Evolutionary conservation across 2,113 vertebrate genomes (phyloP), one percentile per base, ranked within the genome.

Genomic region (Otis tarda): DNA sequence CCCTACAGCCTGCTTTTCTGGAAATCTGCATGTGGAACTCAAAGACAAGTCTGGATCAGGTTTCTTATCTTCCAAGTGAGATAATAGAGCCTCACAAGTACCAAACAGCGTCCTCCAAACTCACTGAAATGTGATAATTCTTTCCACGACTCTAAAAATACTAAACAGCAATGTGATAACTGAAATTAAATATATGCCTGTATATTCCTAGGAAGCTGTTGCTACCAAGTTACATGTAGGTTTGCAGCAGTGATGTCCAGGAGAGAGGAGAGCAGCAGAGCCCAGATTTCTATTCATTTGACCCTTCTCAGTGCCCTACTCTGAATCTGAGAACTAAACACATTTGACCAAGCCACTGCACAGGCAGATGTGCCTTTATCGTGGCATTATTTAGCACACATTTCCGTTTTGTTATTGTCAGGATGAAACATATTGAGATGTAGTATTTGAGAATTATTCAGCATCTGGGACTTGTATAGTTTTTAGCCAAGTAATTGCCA

Each of bases 401-500:
- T 85, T 91, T 94, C 71, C 83, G 37, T 75, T 94, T 78, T 4
- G 2, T 88, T 94, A 77, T 24, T 65, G 49, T 60, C 79, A 64
- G 68, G 93, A 93, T 23, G 30, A 89, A 95, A 87, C 4, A 3
- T 49, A 57, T 64, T 89, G 49, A 89, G 39, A 89, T 56, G 23
- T 10, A 75, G 56, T 23, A 90, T 59, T 87, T 95, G 56, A 87
- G 57, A 86, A 94, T 80, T 94, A 92, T 80, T 88, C 56, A 86
- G 47, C 68, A 86, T 92, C 82, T 94, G 85, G 79, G 82, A 90
- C n/a, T 74, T 25, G 55, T 47, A 77, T 31, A 90, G 61, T 14
- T 94, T 94, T 90, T 59, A 96, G 84, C 60, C 71, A 94, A 96
- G 52, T 92, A 92, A 95, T 88, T 83, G 83, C 75, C 68, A 88